Evolutionary conservation across 2,113 vertebrate species (phyloP), one percentile per base, ranked within the genome.

Genomic region (Rutilus rutilus): DNA sequence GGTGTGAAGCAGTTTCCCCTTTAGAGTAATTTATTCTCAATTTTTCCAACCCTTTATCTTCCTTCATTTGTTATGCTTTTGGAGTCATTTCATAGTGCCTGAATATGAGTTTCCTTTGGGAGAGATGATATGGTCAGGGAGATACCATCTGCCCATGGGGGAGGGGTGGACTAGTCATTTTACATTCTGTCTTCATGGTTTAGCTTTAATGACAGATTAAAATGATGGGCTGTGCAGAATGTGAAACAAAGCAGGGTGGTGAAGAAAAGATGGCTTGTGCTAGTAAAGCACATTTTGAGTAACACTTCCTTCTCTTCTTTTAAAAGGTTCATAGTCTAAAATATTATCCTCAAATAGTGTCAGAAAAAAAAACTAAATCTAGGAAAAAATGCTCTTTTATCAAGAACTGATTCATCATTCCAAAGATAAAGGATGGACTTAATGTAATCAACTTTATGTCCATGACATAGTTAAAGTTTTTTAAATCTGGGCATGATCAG

Each of bases 31-130:
- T 92, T 94, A 92, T 93, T 90, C 91, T 92, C 91, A 94, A 93
- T 95, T 94, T 94, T 92, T 94, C 93, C 90, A 94, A 94, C 93
- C 92, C 93, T 94, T 94, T 95, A 94, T 95, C 94, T 93, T 91
- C 90, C 86, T 83, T 92, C 93, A 94, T 94, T 95, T 94, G 94
- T 92, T 93, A 93, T 92, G 93, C 94, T 93, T 93, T 93, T 93
- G 92, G 91, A 92, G 91, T 91, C 93, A 93, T 94, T 95, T 95
- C 94, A 94, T 93, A 93, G 93, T 90, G 93, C 92, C 89, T 92
- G 89, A 91, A 91, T 92, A 93, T 93, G 90, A 92, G 92, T 91
- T 92, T 92, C 92, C 90, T 93, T 92, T 93, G 90, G 92, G 91
- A 91, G 91, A 93, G 93, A 93, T 93, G 91, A 94, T 95, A 94